A percentile compares a stretch with the other conserved stretches of the same genome.
phyloP scores from a whole-genome alignment of 1,140 invertebrate genomes.

The Drosophila virilis region DNA sequence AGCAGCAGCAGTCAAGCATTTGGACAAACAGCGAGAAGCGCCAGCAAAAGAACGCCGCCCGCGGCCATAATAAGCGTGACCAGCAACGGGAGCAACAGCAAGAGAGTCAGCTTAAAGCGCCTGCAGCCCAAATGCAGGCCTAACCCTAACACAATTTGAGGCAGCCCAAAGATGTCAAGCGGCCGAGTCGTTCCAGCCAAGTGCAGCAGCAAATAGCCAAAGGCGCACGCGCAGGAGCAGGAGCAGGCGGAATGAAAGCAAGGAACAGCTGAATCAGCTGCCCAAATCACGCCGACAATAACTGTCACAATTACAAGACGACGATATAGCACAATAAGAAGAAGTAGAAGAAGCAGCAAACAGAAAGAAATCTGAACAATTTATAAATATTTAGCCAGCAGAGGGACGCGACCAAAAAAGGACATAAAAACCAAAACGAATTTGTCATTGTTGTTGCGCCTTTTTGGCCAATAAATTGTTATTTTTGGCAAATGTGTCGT shows the following conservation, averaged over 20 bases:
- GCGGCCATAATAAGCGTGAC: conserved; percentile 76
- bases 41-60: conserved; percentile 66
- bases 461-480: conserved; percentile 66
- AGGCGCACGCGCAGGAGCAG: not conserved
- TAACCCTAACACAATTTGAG: conserved; percentile 81
- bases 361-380: conserved; percentile 64
- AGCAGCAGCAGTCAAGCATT: conserved; percentile 70
- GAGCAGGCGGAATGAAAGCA: too few relatives aligned
- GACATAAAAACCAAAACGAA: conserved; percentile 75
- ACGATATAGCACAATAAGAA: not conserved
- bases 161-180: conserved; percentile 69
- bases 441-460: conserved; percentile 71
- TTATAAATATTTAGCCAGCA: conserved; percentile 77
- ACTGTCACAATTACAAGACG: conserved; percentile 49
- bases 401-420: conserved; percentile 18
- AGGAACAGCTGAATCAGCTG: conserved; percentile 35
- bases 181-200: conserved; percentile 58
- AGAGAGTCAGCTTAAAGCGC: conserved; percentile 20
- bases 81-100: conserved; percentile 38
- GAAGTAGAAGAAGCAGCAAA: not conserved
- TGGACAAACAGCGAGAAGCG: conserved; percentile 69
- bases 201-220: conserved; percentile 75
- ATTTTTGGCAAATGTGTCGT: conserved; percentile 36
- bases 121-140: conserved; percentile 60
- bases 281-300: conserved; percentile 56